Conservation (phyloP, 2,113 vertebrate species). For the Pteropus alecto region DNA sequence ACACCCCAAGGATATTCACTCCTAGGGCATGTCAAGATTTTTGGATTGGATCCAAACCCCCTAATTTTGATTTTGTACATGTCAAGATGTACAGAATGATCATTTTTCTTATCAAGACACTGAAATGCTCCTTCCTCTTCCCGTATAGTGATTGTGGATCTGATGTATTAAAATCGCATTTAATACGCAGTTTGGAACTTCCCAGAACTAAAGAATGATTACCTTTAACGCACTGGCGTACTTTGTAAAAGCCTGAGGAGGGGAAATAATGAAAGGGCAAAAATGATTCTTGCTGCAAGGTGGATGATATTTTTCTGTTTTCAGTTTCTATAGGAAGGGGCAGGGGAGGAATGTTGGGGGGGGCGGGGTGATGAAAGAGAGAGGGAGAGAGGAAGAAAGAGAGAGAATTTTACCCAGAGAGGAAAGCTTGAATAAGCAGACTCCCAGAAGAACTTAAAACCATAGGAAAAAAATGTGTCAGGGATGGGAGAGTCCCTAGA, state of each 20-base stretch:
- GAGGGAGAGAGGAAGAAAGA: neutral
- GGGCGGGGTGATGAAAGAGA: no score
- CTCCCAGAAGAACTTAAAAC: neutral
- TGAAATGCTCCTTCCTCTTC: neutral
- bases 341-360: no score
- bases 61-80: slow-evolving; percentile 10
- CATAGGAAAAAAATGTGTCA: neutral
- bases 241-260: neutral
- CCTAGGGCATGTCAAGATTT: slow-evolving; percentile 30
- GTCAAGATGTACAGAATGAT: slow-evolving; percentile 2
- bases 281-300: neutral
- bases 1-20: slow-evolving; percentile 40
- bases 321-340: neutral
- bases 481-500: neutral
- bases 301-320: neutral
- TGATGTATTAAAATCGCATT: neutral
- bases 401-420: neutral
- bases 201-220: neutral
- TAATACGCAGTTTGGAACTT: neutral
- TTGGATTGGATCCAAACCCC: neutral
- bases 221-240: neutral
- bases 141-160: neutral
- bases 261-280: neutral
- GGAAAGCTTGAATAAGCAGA: neutral
- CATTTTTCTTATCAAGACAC: slow-evolving; percentile 8